These are phyloP conservation scores for Encarsia formosa DNA, from an alignment of 2,888 invertebrate genomes.

Conservation along the genomic window DNA sequence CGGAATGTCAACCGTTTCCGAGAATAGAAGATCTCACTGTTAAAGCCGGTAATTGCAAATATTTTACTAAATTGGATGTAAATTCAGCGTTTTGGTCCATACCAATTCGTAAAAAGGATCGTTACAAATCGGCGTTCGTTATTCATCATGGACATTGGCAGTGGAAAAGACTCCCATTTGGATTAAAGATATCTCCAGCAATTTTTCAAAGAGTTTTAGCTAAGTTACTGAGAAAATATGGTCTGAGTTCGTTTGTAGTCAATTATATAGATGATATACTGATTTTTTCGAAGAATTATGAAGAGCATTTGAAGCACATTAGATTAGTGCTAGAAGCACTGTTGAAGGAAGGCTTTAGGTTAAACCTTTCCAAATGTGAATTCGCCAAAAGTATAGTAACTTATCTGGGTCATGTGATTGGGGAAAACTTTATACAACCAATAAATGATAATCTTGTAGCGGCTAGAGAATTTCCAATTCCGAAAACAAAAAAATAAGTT, in stretches of 20 bases:
- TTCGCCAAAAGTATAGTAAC: background rate
- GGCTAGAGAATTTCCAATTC: background rate
- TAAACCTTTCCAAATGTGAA: no score
- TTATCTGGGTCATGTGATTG: no score
- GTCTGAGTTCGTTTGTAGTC: constrained; percentile 25
- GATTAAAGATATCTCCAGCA: constrained; percentile 25
- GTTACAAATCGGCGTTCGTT: constrained; percentile 28
- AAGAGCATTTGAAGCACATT: no score
- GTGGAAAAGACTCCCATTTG: constrained; percentile 26
- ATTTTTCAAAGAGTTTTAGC: constrained; percentile 27
- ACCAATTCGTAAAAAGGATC: constrained; percentile 23
- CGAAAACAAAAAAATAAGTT: background rate
- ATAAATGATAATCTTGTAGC: background rate
- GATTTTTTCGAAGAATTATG: no score
- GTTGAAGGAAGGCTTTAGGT: constrained; percentile 27
- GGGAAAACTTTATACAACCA: constrained; percentile 24
- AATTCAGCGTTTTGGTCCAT: constrained; percentile 27
- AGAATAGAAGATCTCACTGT: no score
- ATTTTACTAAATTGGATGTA: no score
- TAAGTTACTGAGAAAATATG: constrained; percentile 20
- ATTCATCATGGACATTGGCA: constrained; percentile 29
- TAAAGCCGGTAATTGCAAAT: no score
- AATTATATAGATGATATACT: constrained; percentile 35
- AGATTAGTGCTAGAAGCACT: constrained; percentile 24
- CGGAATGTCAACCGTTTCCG: constrained; percentile 24